Conservation (phyloP, 2,113 vertebrate species). For the Triplophysa rosa region DNA sequence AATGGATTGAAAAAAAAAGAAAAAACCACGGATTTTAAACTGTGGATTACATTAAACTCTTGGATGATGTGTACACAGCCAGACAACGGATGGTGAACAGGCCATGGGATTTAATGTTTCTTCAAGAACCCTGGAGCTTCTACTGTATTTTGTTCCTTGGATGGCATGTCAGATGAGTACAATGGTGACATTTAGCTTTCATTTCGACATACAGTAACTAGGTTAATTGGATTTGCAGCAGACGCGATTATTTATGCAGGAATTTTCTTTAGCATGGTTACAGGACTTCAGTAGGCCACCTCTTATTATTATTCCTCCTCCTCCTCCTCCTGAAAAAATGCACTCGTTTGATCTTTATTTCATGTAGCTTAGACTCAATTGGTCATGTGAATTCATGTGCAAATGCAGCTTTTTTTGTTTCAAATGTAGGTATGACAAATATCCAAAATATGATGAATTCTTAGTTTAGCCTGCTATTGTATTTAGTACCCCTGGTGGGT, state of each 20-base stretch:
- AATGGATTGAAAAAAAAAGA: slow-evolving; percentile 53
- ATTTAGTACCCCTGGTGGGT: slow-evolving; percentile 62
- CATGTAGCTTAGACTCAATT: slow-evolving; percentile 52
- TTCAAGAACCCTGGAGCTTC: slow-evolving; percentile 22
- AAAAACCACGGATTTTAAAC: slow-evolving; percentile 44
- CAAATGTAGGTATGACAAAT: slow-evolving; percentile 54
- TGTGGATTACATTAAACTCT: slow-evolving; percentile 58
- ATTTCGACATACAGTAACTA: slow-evolving; percentile 58
- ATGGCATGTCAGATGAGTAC: slow-evolving; percentile 48
- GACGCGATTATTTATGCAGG: slow-evolving; percentile 58
- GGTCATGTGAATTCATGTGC: slow-evolving; percentile 55
- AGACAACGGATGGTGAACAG: neutral
- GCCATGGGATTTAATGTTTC: neutral
- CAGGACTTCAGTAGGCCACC: slow-evolving; percentile 67
- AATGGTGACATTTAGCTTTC: slow-evolving; percentile 56
- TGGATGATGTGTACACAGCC: slow-evolving; percentile 32
- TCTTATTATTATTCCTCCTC: slow-evolving; percentile 55
- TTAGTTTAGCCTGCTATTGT: slow-evolving; percentile 63
- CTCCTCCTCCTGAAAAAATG: slow-evolving; percentile 57
- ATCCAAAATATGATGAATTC: slow-evolving; percentile 50
- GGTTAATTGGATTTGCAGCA: slow-evolving; percentile 58
- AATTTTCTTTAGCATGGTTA: slow-evolving; percentile 68
- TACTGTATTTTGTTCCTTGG: slow-evolving; percentile 22
- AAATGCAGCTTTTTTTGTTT: slow-evolving; percentile 58
- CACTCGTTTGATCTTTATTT: slow-evolving; percentile 55